phyloP scores from a whole-genome alignment of 2,113 vertebrate genomes.

The Piprites chloris region DNA sequence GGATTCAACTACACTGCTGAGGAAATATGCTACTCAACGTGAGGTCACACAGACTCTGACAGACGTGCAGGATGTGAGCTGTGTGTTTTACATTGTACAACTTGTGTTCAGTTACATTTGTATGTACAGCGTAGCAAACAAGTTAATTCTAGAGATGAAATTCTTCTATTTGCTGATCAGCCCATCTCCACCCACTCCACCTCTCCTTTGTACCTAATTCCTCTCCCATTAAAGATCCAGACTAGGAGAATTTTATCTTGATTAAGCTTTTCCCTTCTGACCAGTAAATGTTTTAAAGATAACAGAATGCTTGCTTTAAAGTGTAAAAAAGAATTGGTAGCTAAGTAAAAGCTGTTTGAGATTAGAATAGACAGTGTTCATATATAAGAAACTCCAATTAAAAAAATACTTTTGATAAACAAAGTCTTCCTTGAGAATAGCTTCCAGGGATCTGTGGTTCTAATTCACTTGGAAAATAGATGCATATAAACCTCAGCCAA shows the following conservation, averaged over 20 bases:
- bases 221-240: background rate
- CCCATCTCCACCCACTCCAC: background rate
- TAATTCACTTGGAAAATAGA: background rate
- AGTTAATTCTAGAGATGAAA: background rate
- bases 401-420: background rate
- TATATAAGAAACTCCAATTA: background rate
- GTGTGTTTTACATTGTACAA: background rate
- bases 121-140: background rate
- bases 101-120: background rate
- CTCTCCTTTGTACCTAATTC: background rate
- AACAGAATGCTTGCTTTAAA: background rate
- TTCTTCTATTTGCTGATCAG: background rate
- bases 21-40: background rate
- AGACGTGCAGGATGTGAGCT: background rate
- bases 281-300: background rate
- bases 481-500: background rate
- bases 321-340: background rate
- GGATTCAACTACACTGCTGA: background rate
- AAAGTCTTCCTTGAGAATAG: background rate
- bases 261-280: background rate
- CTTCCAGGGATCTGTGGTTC: background rate
- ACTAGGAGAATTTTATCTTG: background rate
- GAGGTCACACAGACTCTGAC: background rate
- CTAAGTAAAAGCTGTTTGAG: background rate
- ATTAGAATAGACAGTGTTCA: background rate